Conservation (phyloP, 2,888 invertebrate genomes). For the Physocephala rufipes region DNA sequence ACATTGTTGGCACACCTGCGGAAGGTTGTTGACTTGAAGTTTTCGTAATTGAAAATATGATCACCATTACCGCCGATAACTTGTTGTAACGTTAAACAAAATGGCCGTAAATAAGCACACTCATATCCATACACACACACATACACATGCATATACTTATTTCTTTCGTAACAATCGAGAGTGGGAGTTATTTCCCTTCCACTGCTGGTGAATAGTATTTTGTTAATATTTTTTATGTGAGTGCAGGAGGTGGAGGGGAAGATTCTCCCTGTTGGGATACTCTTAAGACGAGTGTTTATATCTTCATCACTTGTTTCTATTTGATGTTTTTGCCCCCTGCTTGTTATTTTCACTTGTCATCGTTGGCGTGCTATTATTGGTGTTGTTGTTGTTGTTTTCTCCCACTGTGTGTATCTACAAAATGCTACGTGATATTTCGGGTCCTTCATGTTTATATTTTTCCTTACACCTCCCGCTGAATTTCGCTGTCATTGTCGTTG, state of each 20-base stretch:
- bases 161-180: neutral
- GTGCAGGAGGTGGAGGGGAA: neutral
- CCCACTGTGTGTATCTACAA: neutral
- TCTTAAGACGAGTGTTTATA: neutral
- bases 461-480: too few species aligned
- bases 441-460: neutral
- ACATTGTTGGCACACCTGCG: neutral
- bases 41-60: neutral
- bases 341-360: neutral
- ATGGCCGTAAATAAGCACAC: neutral
- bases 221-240: neutral
- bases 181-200: neutral
- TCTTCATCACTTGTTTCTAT: too few species aligned
- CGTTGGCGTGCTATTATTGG: neutral
- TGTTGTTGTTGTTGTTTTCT: neutral
- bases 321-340: neutral
- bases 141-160: neutral
- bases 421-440: neutral
- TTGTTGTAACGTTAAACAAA: too few species aligned
- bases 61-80: neutral
- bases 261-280: neutral
- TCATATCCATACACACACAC: neutral
- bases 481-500: too few species aligned
- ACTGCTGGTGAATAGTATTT: too few species aligned
- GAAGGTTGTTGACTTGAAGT: neutral